Base-by-base conservation (phyloP, 2,113 vertebrate species). In the Pelvicachromis taeniatus region DNA sequence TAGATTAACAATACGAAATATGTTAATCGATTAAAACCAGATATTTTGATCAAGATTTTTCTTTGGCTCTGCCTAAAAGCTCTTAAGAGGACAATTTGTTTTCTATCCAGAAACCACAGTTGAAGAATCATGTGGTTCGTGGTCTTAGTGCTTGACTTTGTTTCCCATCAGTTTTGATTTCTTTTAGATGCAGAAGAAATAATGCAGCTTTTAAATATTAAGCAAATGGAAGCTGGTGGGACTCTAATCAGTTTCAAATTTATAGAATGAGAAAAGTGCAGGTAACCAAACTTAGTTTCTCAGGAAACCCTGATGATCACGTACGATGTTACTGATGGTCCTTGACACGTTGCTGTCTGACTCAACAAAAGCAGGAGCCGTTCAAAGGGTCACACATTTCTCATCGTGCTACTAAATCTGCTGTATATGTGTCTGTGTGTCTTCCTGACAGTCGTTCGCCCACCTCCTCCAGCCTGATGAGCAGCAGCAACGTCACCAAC, bases 401-500 rank as follows among this genome's bases (percentile, higher is more conserved):
- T 33, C 35, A 13, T 40, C 58, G 23, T 77, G 42, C 23, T 56
- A 17, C 84, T 87, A 85, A 92, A 75, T 50, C 4, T 53, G 7
- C 12, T 5, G 6, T 31, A 38, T 87, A 31, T 81, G 1, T 86
- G 4, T 85, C 2, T 88, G 21, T 90, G 65, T 92, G 19, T 91
- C n/a, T 80, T 29, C 65, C 58, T 11, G 4, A 26, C 16, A 96
- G 95, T 65, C 95, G 89, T 8, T 94, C 95, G 3, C 90, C 95
- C 82, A 85, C 91, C 89, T 78, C 94, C 53, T 52, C 92, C 88
- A 93, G 91, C 94, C 92, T 93, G 58, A 97, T 97, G 97, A 97
- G 97, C 87, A 96, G 96, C 91, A 97, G 97, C 96, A 98, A 98
- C 82, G 97, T 98, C 84, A 98, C 97, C 93, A 98, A 98, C 95